phyloP scores from a whole-genome alignment of 2,888 invertebrate species.

The Tricholauxania praeusta region DNA sequence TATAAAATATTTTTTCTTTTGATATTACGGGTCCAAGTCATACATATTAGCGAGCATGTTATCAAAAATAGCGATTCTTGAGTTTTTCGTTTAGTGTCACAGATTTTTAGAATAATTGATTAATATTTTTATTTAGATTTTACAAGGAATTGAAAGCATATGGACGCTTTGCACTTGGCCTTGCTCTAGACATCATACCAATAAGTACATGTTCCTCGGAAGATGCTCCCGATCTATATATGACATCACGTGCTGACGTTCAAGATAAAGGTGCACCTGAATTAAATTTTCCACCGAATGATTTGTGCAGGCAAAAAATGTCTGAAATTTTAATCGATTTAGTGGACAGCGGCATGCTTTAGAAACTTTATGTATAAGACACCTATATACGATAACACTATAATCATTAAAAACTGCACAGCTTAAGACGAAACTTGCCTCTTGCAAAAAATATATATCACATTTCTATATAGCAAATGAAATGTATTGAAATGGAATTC shows the following conservation, averaged over 20 bases:
- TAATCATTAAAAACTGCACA: too few species aligned
- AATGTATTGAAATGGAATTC: too few species aligned
- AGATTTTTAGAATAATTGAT: neutral
- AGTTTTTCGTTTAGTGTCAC: neutral
- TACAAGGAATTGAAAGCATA: conserved; percentile 74
- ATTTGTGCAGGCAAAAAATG: conserved; percentile 76
- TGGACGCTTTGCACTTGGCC: conserved; percentile 76
- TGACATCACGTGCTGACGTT: conserved; percentile 61
- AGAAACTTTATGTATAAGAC: conserved; percentile 45
- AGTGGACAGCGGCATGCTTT: conserved; percentile 74
- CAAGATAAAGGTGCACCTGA: conserved; percentile 62
- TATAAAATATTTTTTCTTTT: neutral
- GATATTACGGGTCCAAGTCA: neutral
- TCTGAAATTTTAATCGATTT: conserved; percentile 77
- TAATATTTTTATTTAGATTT: conserved; percentile 68
- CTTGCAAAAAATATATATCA: too few species aligned
- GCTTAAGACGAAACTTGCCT: too few species aligned
- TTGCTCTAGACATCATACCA: conserved; percentile 79
- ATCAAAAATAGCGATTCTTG: neutral
- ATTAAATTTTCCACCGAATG: conserved; percentile 70
- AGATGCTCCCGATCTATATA: conserved; percentile 79
- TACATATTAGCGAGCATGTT: too few species aligned
- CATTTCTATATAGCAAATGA: too few species aligned
- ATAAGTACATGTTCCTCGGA: conserved; percentile 78
- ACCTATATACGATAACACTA: too few species aligned